These are phyloP conservation scores for Dryoscopus gambensis DNA, from an alignment of 2,113 vertebrate species.

Conservation along the genomic window DNA sequence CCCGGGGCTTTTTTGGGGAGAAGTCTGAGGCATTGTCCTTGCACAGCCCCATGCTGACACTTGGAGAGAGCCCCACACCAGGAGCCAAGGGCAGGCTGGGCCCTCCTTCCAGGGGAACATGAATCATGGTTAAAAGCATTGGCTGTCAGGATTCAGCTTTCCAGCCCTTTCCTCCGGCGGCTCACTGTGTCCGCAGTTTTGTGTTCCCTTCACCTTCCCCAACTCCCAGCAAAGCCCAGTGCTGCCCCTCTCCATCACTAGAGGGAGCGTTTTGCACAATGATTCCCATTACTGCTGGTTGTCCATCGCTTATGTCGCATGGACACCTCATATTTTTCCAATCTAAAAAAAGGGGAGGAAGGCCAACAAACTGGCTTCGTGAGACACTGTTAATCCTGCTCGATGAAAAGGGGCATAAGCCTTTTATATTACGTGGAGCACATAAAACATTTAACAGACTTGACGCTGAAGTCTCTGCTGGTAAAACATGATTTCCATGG, in stretches of 20 bases:
- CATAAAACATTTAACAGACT: neutral
- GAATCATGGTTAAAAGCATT: neutral
- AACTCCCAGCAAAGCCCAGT: neutral
- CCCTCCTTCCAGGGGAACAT: neutral
- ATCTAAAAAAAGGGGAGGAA: neutral
- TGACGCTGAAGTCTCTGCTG: neutral
- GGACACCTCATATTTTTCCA: conserved; percentile 16
- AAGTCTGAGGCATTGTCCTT: neutral
- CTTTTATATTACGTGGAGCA: neutral
- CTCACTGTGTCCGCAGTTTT: neutral
- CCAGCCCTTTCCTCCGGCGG: neutral
- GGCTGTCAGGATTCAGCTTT: neutral
- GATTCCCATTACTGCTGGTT: neutral
- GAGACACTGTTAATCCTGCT: neutral
- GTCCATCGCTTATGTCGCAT: neutral
- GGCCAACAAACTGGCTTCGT: neutral
- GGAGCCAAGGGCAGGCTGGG: neutral
- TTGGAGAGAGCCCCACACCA: neutral
- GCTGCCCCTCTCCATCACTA: neutral
- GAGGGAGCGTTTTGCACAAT: neutral
- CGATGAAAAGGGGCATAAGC: conserved; percentile 12
- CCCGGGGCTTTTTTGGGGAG: neutral
- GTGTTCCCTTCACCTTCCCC: neutral
- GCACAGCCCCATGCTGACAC: neutral
- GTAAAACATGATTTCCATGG: neutral